Evolutionary conservation across 2,888 invertebrate species (phyloP), one percentile per base, ranked within the genome.

Genomic region (Smittia aterrima): DNA sequence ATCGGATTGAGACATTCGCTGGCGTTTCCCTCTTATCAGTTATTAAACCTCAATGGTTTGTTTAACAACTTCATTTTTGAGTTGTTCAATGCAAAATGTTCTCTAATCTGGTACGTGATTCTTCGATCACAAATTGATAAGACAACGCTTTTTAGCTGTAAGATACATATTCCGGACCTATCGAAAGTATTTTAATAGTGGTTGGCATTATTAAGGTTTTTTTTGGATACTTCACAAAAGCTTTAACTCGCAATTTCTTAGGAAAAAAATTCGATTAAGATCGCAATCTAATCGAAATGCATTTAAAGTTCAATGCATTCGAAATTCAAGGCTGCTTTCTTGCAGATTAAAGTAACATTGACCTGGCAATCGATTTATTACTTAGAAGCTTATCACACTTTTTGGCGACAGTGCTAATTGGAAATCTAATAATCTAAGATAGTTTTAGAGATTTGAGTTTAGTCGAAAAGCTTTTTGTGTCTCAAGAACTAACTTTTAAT

Each of bases 31-130:
- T 47, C 47, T 47, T 47, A 47, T 47, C 47, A 47, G 16, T 47
- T 47, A 47, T 47, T 47, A 47, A 47, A 47, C 47, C 11, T 16
- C 32, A 32, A 32, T 32, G 32, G 47, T n/a, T 47, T 47, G 11
- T 47, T 16, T 11, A 47, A 47, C 47, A 47, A 47, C 47, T 47
- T 47, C 11, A 47, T n/a, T n/a, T 47, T 47, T 47, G 11, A n/a
- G 11, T n/a, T 47, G 16, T 47, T 47, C 47, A 16, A 47, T 47
- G 47, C 47, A 47, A 47, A 47, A 47, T 47, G 2, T 47, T n/a
- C n/a, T 47, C 47, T 47, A 47, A 47, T 47, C 47, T 47, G 47
- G 47, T 47, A 47, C 47, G 47, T 47, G 47, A 47, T 47, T 47
- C 47, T 47, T 47, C 47, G 47, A 47, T 47, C 47, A 47, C 16